Base-by-base conservation (phyloP, 2,113 vertebrate genomes). In the Atherinomorus stipes region DNA sequence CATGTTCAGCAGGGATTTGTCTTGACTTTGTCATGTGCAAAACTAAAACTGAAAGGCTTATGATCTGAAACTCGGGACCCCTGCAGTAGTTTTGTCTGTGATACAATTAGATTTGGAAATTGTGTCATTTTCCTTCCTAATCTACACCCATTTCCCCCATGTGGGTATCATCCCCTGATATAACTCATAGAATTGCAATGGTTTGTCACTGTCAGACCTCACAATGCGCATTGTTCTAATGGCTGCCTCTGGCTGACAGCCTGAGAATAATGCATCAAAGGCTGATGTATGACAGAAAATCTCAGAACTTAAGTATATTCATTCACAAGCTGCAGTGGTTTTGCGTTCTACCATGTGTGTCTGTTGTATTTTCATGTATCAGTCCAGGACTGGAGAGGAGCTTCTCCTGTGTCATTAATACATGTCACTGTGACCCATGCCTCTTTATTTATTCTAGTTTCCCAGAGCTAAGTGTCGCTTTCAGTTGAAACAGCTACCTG, bases 221-320 rank as follows among this genome's bases (percentile, higher is more conserved):
- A 90, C 92, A 92, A 91, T 93, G 75, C 2, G 65, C 66, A 91
- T 92, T 93, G 92, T 92, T 90, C 85, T 74, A 47, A 63, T 67
- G 68, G 71, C 59, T 79, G 76, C 73, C 50, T 47, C 66, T 68
- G 70, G 75, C 28, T 79, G 78, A 78, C 85, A 75, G 70, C 44
- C 54, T 28, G 71, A 76, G 74, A 85, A 62, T 67, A 75, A 81
- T 56, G 38, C 37, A 45, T 44, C 57, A 65, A 66, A 69, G 64
- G 50, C 58, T 51, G 69, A 71, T 69, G 51, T 58, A 56, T 21
- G 11, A 74, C 47, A 54, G 58, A 63, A 75, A 77, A 45, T 76
- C 63, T 42, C 8, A 63, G 23, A 23, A 7, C 45, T 77, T 15
- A 77, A 76, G 64, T 65, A 74, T 67, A 58, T 64, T 64, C 38